These are phyloP conservation scores for Grallaria varia DNA, from an alignment of 2,113 vertebrate species.

Conservation along the genomic window DNA sequence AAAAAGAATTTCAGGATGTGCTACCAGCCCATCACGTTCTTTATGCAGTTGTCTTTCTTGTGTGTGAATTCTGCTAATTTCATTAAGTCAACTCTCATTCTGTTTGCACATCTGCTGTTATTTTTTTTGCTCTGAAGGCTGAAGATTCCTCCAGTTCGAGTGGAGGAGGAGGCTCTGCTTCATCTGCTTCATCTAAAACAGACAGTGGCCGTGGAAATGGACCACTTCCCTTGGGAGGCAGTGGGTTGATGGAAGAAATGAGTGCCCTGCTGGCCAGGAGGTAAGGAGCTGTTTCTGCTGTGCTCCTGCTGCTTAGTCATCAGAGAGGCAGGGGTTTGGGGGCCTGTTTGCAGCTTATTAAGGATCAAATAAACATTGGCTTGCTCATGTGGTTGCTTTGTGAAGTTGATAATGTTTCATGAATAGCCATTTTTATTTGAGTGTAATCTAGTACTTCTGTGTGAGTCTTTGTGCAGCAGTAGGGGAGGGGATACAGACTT, in stretches of 20 bases:
- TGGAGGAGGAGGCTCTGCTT: conserved; percentile 67
- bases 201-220: conserved; percentile 90
- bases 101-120: neutral
- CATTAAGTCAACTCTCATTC: neutral
- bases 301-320: neutral
- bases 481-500: neutral
- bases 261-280: conserved; percentile 97
- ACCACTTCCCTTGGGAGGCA: conserved; percentile 85
- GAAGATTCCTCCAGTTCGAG: conserved; percentile 81
- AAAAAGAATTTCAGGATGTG: neutral
- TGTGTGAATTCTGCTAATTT: neutral
- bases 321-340: neutral
- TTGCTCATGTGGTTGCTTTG: neutral
- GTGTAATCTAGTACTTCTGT: neutral
- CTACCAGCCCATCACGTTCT: neutral
- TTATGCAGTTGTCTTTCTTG: neutral
- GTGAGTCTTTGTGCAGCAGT: conserved; percentile 3
- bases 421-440: conserved; percentile 8
- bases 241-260: conserved; percentile 98
- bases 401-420: neutral
- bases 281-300: conserved; percentile 65
- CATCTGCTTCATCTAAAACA: conserved; percentile 79
- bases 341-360: neutral
- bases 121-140: conserved; percentile 73
- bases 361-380: neutral